phyloP scores from a whole-genome alignment of 2,888 invertebrate species.

The Calameuta pallipes region DNA sequence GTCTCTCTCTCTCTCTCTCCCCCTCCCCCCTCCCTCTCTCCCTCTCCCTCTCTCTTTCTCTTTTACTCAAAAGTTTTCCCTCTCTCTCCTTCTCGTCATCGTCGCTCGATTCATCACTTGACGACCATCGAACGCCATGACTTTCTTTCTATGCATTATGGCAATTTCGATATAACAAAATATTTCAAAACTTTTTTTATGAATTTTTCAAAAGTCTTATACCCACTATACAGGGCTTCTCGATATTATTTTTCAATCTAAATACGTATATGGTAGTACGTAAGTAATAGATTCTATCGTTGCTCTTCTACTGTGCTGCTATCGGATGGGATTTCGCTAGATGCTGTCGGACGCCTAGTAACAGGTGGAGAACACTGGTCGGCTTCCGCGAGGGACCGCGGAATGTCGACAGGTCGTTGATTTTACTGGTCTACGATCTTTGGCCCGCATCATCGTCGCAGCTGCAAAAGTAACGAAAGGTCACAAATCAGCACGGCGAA shows the following conservation, averaged over 20 bases:
- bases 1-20: slow-evolving; percentile 16
- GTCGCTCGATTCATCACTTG: neutral
- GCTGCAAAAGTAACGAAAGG: slow-evolving; percentile 51
- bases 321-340: neutral
- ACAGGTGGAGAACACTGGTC: slow-evolving; percentile 43
- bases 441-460: slow-evolving; percentile 51
- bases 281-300: neutral
- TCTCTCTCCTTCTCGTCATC: neutral
- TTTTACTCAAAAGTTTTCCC: neutral
- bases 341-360: slow-evolving; percentile 34
- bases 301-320: neutral
- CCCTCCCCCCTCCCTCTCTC: neutral
- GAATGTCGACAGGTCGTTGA: slow-evolving; percentile 57
- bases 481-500: slow-evolving; percentile 53
- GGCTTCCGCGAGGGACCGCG: slow-evolving; percentile 12
- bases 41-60: neutral
- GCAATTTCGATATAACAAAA: neutral
- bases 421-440: slow-evolving; percentile 51
- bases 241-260: neutral
- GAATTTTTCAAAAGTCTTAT: neutral
- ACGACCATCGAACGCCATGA: neutral
- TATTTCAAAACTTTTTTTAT: neutral
- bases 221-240: neutral
- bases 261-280: neutral
- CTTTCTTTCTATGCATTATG: neutral